phyloP scores from a whole-genome alignment of 2,797 vertebrate species.

The Tenualosa ilisha region DNA sequence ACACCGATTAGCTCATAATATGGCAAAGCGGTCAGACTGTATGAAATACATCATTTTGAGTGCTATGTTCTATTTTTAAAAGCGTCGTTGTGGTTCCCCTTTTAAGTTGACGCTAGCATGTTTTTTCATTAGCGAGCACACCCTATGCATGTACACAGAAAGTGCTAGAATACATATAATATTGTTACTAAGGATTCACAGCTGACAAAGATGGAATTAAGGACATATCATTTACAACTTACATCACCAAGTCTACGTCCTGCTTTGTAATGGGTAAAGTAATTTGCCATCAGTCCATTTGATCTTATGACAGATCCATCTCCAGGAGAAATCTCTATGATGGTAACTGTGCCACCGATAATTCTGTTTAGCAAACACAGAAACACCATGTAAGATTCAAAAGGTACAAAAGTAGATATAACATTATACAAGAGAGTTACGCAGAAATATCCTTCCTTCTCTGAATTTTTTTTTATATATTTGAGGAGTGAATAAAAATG shows the following conservation, averaged over 20 bases:
- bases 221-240: slow-evolving; percentile 27
- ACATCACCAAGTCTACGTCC: slow-evolving; percentile 71
- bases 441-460: neutral
- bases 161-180: no score
- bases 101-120: no score
- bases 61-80: no score
- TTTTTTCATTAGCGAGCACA: no score
- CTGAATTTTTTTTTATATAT: neutral
- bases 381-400: neutral
- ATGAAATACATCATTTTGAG: no score
- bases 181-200: neutral
- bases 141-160: no score
- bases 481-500: neutral
- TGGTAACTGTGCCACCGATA: slow-evolving; percentile 66
- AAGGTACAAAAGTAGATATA: neutral
- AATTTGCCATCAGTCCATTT: slow-evolving; percentile 77
- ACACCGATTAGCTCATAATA: no score
- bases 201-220: neutral
- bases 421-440: neutral
- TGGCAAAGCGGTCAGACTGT: no score
- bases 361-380: slow-evolving; percentile 68
- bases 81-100: no score
- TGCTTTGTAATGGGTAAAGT: slow-evolving; percentile 77
- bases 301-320: slow-evolving; percentile 88
- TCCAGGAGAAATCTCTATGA: slow-evolving; percentile 82